Evolutionary conservation across 2,888 invertebrate species (phyloP).

Genomic region (Congeria kusceri): DNA sequence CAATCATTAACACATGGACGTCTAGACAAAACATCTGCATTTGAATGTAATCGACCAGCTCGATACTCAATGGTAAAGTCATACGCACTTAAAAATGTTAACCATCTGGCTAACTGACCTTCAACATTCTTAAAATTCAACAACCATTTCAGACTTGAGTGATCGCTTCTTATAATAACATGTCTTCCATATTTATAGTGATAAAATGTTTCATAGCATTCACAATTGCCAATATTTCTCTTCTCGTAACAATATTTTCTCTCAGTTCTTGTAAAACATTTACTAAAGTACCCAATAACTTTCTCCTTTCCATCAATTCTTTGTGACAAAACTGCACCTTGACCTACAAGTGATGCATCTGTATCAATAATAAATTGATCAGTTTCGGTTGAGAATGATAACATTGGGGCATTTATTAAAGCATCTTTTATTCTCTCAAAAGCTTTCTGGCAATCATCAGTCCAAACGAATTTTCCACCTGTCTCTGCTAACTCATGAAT

Average conservation of each 20-base stretch:
- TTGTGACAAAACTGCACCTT: slow-evolving; percentile 31
- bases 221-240: slow-evolving; percentile 31
- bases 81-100: slow-evolving; percentile 33
- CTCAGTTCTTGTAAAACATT: slow-evolving; percentile 31
- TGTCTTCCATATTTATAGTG: slow-evolving; percentile 32
- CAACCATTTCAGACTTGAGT: slow-evolving; percentile 36
- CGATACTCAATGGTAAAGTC: slow-evolving; percentile 43
- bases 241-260: slow-evolving; percentile 34
- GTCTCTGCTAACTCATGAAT: slow-evolving; percentile 33
- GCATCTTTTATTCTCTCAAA: slow-evolving; percentile 29
- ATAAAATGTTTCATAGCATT: too few species aligned
- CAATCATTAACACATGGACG: slow-evolving; percentile 37
- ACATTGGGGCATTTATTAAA: slow-evolving; percentile 28
- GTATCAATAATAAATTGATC: slow-evolving; percentile 36
- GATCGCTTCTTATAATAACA: slow-evolving; percentile 39
- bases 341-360: slow-evolving; percentile 21
- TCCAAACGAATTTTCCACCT: slow-evolving; percentile 31
- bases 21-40: slow-evolving; percentile 51
- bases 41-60: slow-evolving; percentile 43
- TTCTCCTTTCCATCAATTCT: slow-evolving; percentile 24
- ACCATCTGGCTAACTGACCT: slow-evolving; percentile 47
- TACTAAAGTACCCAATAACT: slow-evolving; percentile 37
- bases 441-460: slow-evolving; percentile 27
- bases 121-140: slow-evolving; percentile 51
- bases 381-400: slow-evolving; percentile 28